Evolutionary conservation across 2,113 vertebrate species (phyloP).

Genomic region (Pseudolaguvia tuberculata): DNA sequence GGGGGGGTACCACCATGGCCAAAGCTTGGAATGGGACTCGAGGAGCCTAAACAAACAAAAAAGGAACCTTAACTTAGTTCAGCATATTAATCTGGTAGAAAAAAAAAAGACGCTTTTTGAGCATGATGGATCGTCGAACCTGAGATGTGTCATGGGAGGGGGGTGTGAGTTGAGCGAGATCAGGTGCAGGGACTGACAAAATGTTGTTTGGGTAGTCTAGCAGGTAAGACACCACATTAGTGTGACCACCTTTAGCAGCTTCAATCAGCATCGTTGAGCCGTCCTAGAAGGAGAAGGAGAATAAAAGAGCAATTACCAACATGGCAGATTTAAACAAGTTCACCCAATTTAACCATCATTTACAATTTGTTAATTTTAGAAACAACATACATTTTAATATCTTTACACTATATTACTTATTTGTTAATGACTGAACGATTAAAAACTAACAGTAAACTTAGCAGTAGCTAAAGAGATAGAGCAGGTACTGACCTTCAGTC

Average conservation of each 20-base stretch:
- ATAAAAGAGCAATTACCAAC: neutral
- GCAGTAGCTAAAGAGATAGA: too few relatives aligned
- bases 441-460: too few relatives aligned
- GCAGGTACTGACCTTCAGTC: slow-evolving; percentile 83
- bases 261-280: slow-evolving; percentile 99
- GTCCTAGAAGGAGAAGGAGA: slow-evolving; percentile 71
- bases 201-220: slow-evolving; percentile 99
- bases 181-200: slow-evolving; percentile 84
- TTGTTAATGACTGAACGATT: too few relatives aligned
- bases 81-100: too few relatives aligned
- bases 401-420: too few relatives aligned
- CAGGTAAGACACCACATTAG: slow-evolving; percentile 96
- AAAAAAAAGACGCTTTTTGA: too few relatives aligned
- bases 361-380: too few relatives aligned
- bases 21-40: slow-evolving; percentile 96
- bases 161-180: slow-evolving; percentile 90
- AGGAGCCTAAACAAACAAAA: slow-evolving; percentile 75
- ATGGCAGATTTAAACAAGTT: too few relatives aligned
- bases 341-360: too few relatives aligned
- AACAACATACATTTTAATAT: too few relatives aligned
- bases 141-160: slow-evolving; percentile 96
- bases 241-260: slow-evolving; percentile 98
- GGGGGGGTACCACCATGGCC: slow-evolving; percentile 96
- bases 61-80: neutral
- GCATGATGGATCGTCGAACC: slow-evolving; percentile 64